A percentile compares a stretch with the other conserved stretches of the same genome.
Evolutionary conservation across 2,797 vertebrate species (phyloP).

Genomic region (Epinephelus awoara): DNA sequence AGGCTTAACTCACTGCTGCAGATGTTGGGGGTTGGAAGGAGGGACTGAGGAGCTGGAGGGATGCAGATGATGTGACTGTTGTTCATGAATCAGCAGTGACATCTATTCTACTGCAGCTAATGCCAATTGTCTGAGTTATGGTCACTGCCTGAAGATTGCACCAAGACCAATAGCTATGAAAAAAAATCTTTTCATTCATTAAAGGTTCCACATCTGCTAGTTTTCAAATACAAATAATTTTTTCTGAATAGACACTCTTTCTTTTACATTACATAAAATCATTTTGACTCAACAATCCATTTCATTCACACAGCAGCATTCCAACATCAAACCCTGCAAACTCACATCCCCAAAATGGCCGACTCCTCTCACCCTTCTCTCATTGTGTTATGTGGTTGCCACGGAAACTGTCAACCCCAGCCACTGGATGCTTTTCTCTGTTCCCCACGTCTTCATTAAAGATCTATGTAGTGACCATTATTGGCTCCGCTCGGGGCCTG

Average conservation of each 20-base stretch:
- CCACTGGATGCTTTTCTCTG: constrained; percentile 37
- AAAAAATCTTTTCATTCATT: background rate
- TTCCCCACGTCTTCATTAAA: constrained; percentile 56
- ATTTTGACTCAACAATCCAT: background rate
- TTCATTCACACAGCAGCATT: constrained; percentile 14
- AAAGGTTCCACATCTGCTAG: background rate
- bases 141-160: constrained; percentile 10
- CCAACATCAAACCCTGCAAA: constrained; percentile 32
- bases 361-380: constrained; percentile 31
- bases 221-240: background rate
- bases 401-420: constrained; percentile 54
- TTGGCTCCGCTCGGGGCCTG: constrained; percentile 41
- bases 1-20: constrained; percentile 58
- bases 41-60: constrained; percentile 20
- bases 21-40: constrained; percentile 67
- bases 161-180: background rate
- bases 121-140: background rate
- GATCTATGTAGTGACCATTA: constrained; percentile 38
- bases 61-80: constrained; percentile 37
- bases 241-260: background rate
- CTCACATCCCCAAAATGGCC: constrained; percentile 69
- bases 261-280: background rate
- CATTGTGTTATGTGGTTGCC: constrained; percentile 63
- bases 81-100: constrained; percentile 14
- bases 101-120: background rate